Conservation (phyloP, 23 tunicate species). For the Halocynthia roretzi region DNA sequence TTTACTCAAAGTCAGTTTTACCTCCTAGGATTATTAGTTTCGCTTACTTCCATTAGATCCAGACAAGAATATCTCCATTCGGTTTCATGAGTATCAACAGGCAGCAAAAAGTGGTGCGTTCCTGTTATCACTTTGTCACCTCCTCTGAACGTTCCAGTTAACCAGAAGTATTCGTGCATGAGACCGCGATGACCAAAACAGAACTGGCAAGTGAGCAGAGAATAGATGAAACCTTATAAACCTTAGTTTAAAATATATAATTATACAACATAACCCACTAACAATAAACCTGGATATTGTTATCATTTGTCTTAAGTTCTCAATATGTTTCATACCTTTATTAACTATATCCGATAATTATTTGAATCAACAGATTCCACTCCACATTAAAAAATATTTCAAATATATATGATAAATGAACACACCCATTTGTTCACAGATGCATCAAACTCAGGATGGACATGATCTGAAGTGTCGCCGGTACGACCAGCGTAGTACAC, state of each 20-base stretch:
- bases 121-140: background rate
- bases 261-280: too few relatives aligned
- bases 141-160: slow-evolving; percentile 26
- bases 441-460: slow-evolving; percentile 22
- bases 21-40: background rate
- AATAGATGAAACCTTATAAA: too few relatives aligned
- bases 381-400: too few relatives aligned
- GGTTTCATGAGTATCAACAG: slow-evolving; percentile 3
- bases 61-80: slow-evolving; percentile 46
- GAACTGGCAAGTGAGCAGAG: slow-evolving; percentile 9
- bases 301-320: too few relatives aligned
- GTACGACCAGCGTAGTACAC: slow-evolving; percentile 33
- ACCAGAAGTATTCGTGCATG: slow-evolving; percentile 4
- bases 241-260: too few relatives aligned
- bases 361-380: too few relatives aligned
- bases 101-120: background rate
- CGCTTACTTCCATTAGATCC: slow-evolving; percentile 17
- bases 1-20: too few relatives aligned
- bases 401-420: background rate
- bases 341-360: too few relatives aligned
- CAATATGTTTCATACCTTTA: too few relatives aligned
- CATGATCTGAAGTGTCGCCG: slow-evolving; percentile 11
- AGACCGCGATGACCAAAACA: slow-evolving; percentile 43
- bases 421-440: slow-evolving; percentile 20
- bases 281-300: too few relatives aligned